Conservation (phyloP, 2,888 invertebrate genomes). For the Lapara coniferarum region DNA sequence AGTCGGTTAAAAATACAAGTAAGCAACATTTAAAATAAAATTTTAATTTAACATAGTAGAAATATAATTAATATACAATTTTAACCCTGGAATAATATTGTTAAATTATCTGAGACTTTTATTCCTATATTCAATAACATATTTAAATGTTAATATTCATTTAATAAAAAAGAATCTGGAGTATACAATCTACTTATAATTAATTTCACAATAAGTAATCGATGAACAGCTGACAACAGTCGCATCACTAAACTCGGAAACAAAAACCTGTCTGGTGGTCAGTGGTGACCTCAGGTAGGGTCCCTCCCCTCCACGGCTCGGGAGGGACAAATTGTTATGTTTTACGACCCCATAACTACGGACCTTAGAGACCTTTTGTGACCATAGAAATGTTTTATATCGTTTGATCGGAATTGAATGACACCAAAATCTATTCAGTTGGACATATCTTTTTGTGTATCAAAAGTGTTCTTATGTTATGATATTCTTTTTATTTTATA, state of each 20-base stretch:
- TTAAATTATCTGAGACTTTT: too few species aligned
- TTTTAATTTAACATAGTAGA: too few species aligned
- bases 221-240: constrained; percentile 46
- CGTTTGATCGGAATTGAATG: background rate
- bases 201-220: background rate
- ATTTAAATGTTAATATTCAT: background rate
- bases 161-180: background rate
- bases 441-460: too few species aligned
- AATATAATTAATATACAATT: too few species aligned
- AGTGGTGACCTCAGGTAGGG: constrained; percentile 69
- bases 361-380: constrained; percentile 10
- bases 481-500: background rate
- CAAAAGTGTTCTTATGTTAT: too few species aligned
- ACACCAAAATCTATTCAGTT: background rate
- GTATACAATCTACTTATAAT: too few species aligned
- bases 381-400: constrained; percentile 5
- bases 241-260: constrained; percentile 52
- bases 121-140: too few species aligned
- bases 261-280: constrained; percentile 74
- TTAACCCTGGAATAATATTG: too few species aligned
- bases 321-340: constrained; percentile 52
- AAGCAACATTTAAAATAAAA: too few species aligned
- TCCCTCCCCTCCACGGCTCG: constrained; percentile 34
- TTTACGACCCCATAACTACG: constrained; percentile 31
- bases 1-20: too few species aligned